Evolutionary conservation across 1,140 invertebrate genomes (phyloP).

Genomic region (Rhyzopertha dominica): DNA sequence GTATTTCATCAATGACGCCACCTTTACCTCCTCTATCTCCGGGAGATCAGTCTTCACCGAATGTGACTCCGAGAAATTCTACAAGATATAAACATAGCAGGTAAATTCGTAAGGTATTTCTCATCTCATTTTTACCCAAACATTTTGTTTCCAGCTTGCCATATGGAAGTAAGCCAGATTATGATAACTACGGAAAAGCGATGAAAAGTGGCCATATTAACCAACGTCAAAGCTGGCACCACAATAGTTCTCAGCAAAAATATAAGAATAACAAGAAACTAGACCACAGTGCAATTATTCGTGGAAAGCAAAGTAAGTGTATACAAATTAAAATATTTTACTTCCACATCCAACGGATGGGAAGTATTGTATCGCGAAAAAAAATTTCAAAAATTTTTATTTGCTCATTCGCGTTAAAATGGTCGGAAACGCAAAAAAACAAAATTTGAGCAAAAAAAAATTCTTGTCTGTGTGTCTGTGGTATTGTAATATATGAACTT

Average conservation of each 20-base stretch:
- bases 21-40: slow-evolving; percentile 72
- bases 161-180: slow-evolving; percentile 55
- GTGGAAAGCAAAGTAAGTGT: slow-evolving; percentile 43
- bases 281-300: slow-evolving; percentile 37
- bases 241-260: slow-evolving; percentile 27
- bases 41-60: slow-evolving; percentile 45
- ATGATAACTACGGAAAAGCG: slow-evolving; percentile 42
- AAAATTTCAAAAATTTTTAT: too few species aligned
- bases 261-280: slow-evolving; percentile 36
- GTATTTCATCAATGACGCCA: slow-evolving; percentile 66
- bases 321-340: background rate
- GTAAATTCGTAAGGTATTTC: too few species aligned
- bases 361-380: too few species aligned
- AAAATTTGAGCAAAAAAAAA: too few species aligned
- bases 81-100: slow-evolving; percentile 48
- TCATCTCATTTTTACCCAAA: too few species aligned
- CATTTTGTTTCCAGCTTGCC: slow-evolving; percentile 47
- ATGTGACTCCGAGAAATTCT: slow-evolving; percentile 47
- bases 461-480: too few species aligned
- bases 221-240: slow-evolving; percentile 29
- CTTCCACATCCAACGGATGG: too few species aligned
- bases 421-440: too few species aligned
- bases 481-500: too few species aligned
- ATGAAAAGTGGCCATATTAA: slow-evolving; percentile 29
- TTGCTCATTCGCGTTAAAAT: too few species aligned